A percentile compares a stretch with the other conserved stretches of the same genome.
Evolutionary conservation across 2,888 invertebrate genomes (phyloP).

Genomic region (Ochropacha duplaris): DNA sequence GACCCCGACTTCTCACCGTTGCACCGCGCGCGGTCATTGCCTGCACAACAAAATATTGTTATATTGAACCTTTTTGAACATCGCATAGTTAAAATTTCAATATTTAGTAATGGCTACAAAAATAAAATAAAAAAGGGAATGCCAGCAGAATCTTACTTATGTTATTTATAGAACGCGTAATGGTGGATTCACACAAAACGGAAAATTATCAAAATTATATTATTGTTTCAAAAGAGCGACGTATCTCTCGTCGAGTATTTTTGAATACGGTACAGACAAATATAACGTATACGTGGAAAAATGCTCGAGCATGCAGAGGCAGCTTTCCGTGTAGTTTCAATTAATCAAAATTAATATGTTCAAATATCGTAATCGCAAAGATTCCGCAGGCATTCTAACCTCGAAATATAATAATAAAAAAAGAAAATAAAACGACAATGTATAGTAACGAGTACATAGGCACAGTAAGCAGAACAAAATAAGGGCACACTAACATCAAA

Average conservation of each 20-base stretch:
- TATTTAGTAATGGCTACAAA: neutral
- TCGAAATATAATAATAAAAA: conserved; percentile 2
- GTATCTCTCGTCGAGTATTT: no score
- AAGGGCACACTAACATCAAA: conserved; percentile 37
- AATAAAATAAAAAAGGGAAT: neutral
- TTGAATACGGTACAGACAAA: no score
- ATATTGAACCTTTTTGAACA: no score
- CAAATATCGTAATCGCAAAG: neutral
- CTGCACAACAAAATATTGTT: conserved; percentile 38
- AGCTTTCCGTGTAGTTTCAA: no score
- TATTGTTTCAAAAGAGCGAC: no score
- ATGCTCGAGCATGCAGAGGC: no score
- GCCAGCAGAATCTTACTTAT: neutral
- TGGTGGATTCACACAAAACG: no score
- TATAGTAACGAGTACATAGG: conserved; percentile 20
- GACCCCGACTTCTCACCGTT: conserved; percentile 64
- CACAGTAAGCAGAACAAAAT: conserved; percentile 31
- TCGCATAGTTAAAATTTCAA: neutral
- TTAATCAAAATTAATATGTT: neutral
- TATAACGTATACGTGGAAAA: no score
- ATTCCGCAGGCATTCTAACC: conserved; percentile 3
- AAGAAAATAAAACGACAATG: conserved; percentile 27
- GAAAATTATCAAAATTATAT: no score
- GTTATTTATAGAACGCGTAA: neutral
- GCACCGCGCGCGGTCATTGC: conserved; percentile 74